phyloP scores from a whole-genome alignment of 2,113 vertebrate species.

The Anolis sagrei region DNA sequence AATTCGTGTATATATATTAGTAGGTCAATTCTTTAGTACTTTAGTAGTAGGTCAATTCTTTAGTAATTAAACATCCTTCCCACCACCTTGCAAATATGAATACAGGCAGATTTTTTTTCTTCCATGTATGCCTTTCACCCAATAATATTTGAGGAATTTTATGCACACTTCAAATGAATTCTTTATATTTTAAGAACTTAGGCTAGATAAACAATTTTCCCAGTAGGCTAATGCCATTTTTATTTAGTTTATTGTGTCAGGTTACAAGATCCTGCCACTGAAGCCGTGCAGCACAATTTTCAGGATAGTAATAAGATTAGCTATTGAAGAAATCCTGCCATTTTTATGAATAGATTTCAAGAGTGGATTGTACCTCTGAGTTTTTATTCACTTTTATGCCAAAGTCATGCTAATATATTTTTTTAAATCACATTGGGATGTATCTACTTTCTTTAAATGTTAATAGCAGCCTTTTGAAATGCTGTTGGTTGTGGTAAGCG shows the following conservation, averaged over 20 bases:
- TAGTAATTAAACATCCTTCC: constrained; percentile 71
- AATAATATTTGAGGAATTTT: constrained; percentile 57
- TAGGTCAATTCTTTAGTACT: constrained; percentile 54
- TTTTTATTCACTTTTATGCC: neutral
- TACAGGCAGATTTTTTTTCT: constrained; percentile 58
- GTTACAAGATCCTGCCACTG: neutral
- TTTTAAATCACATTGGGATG: neutral
- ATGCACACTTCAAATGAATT: constrained; percentile 67
- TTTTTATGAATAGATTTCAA: neutral
- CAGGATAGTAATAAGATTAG: neutral
- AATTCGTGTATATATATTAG: constrained; percentile 44
- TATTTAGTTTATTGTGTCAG: constrained; percentile 10
- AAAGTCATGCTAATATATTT: neutral
- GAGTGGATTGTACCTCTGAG: neutral
- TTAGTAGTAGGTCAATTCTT: constrained; percentile 43
- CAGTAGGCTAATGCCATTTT: constrained; percentile 3
- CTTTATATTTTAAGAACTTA: constrained; percentile 58
- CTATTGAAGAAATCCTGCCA: neutral
- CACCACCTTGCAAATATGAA: constrained; percentile 61
- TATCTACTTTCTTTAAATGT: constrained; percentile 4
- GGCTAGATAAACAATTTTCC: constrained; percentile 49
- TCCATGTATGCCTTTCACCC: constrained; percentile 46
- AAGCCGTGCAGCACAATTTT: constrained; percentile 1
- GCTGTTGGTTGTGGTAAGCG: constrained; percentile 1
- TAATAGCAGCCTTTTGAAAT: neutral